These are phyloP conservation scores for Drosophila hamatofila DNA, from an alignment of 2,888 invertebrate genomes.

Conservation along the genomic window DNA sequence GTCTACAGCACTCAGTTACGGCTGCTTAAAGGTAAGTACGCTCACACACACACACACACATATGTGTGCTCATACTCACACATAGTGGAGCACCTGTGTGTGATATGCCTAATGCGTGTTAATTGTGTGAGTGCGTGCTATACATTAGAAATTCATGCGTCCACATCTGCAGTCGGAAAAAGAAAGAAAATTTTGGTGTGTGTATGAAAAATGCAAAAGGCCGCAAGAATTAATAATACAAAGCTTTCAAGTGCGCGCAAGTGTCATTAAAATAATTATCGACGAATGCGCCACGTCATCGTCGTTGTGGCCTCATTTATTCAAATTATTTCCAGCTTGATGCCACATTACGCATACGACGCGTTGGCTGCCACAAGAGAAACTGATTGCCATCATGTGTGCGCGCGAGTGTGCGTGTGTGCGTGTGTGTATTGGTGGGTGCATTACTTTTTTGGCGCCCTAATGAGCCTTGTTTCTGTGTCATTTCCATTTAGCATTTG, in stretches of 20 bases:
- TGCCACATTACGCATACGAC: conserved; percentile 59
- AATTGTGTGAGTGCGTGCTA: conserved; percentile 45
- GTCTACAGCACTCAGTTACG: conserved; percentile 12
- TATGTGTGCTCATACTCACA: no score
- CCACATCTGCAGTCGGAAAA: conserved; percentile 1
- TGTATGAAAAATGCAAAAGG: conserved; percentile 47
- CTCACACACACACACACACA: not conserved
- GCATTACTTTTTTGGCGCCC: conserved; percentile 10
- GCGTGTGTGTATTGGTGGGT: conserved; percentile 4
- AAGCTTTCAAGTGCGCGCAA: conserved; percentile 44
- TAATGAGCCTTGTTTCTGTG: conserved; percentile 36
- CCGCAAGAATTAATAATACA: conserved; percentile 55
- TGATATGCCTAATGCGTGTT: conserved; percentile 39
- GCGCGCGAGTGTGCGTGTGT: not conserved
- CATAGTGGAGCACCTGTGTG: conserved; percentile 10
- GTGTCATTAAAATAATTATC: conserved; percentile 66
- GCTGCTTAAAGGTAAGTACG: conserved; percentile 16
- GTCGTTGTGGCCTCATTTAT: conserved; percentile 50
- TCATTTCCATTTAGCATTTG: conserved; percentile 26
- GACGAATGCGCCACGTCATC: conserved; percentile 36
- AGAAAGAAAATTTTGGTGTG: not conserved
- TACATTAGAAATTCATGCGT: conserved; percentile 41
- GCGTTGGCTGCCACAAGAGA: conserved; percentile 3
- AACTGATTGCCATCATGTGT: conserved; percentile 9
- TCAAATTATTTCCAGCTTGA: conserved; percentile 64